Percentiles rank a stretch among this genome's conserved stretches.
Evolutionary conservation across 2,888 invertebrate genomes (phyloP).

Genomic region (Julus scanicus): DNA sequence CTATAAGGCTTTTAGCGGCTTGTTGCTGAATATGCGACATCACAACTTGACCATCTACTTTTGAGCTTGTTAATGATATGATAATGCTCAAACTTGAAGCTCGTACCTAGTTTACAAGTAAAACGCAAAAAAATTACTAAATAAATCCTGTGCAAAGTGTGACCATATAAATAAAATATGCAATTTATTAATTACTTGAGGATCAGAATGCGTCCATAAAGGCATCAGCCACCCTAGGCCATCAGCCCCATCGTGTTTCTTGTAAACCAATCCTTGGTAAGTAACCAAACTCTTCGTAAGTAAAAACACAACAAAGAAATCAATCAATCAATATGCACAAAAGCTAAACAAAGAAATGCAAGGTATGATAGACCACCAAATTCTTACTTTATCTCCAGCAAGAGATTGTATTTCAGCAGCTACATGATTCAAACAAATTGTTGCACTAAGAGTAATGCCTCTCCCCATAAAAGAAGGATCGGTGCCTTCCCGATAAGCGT

Average conservation of each 20-base stretch:
- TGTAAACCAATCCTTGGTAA: not conserved
- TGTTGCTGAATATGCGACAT: conserved; percentile 64
- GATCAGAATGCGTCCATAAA: conserved; percentile 57
- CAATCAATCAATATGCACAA: not conserved
- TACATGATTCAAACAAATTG: conserved; percentile 54
- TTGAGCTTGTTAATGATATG: conserved; percentile 64
- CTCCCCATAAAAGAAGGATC: conserved; percentile 55
- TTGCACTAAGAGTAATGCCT: conserved; percentile 54
- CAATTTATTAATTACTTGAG: conserved; percentile 49
- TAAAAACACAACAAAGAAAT: not conserved
- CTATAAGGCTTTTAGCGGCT: conserved; percentile 66
- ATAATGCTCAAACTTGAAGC: conserved; percentile 65
- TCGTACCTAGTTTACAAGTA: conserved; percentile 62
- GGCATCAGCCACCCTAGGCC: conserved; percentile 56
- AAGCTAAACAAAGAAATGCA: not conserved
- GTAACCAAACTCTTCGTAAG: not conserved
- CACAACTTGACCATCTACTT: conserved; percentile 64
- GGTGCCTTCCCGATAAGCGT: conserved; percentile 43
- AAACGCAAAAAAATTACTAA: not conserved
- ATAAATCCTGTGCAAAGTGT: not conserved
- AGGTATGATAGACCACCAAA: not conserved
- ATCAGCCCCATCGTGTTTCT: not conserved
- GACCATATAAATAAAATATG: not conserved
- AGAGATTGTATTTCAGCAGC: conserved; percentile 51
- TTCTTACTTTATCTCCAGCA: conserved; percentile 48